Percentiles rank a stretch among this genome's conserved stretches.
phyloP scores from a whole-genome alignment of 2,797 vertebrate genomes.

The Myotis planiceps region DNA sequence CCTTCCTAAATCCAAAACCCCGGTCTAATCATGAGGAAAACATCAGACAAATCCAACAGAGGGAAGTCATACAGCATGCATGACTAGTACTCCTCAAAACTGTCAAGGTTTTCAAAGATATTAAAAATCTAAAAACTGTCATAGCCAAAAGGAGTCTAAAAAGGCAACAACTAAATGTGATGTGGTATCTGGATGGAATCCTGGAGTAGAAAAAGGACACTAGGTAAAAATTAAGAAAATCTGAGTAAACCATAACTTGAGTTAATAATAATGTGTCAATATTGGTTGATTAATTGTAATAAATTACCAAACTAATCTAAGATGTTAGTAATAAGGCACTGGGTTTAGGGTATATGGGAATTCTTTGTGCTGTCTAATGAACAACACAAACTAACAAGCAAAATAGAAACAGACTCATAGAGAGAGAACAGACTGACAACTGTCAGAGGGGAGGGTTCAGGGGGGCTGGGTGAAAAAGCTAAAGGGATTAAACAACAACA shows the following conservation, averaged over 20 bases:
- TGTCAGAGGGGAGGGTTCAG: neutral
- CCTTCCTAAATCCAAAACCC: neutral
- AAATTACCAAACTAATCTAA: neutral
- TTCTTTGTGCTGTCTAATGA: neutral
- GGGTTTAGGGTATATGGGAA: neutral
- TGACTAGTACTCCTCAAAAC: neutral
- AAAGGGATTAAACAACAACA: neutral
- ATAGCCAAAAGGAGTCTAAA: neutral
- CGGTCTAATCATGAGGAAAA: neutral
- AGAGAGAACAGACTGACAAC: neutral
- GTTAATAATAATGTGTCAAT: neutral
- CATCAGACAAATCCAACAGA: neutral
- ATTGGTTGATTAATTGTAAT: neutral
- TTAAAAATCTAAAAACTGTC: neutral
- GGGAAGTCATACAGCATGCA: neutral
- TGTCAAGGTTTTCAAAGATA: neutral
- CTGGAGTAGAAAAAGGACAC: neutral
- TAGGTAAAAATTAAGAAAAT: neutral
- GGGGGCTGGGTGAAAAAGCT: neutral
- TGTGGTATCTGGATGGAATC: neutral
- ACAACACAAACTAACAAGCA: neutral
- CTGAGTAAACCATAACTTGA: neutral
- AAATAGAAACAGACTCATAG: neutral
- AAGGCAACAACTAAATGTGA: neutral
- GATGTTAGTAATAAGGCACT: neutral